phyloP scores from a whole-genome alignment of 2,888 invertebrate species.

The Drosophila antonietae region DNA sequence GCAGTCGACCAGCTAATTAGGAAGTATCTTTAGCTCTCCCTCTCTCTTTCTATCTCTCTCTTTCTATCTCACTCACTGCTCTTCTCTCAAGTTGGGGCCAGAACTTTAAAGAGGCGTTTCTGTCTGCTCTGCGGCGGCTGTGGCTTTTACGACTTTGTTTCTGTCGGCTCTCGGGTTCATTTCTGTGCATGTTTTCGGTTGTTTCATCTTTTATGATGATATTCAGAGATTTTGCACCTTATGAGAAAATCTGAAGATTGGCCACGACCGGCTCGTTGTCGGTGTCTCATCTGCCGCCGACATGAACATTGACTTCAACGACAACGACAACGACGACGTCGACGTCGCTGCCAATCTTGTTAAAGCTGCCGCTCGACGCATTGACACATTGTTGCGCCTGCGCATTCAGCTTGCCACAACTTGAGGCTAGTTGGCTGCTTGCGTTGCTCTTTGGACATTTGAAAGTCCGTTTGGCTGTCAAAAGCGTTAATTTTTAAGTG shows the following conservation, averaged over 20 bases:
- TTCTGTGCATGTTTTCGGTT: conserved; percentile 67
- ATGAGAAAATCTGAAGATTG: conserved; percentile 73
- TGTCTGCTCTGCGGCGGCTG: conserved; percentile 37
- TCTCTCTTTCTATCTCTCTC: not conserved
- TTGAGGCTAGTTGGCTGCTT: conserved; percentile 33
- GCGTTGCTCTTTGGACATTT: conserved; percentile 64
- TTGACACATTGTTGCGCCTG: conserved; percentile 78
- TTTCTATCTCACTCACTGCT: not conserved
- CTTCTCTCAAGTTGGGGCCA: not conserved
- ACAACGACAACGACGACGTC: conserved; percentile 6
- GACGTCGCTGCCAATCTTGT: conserved; percentile 72
- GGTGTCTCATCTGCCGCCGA: conserved; percentile 43
- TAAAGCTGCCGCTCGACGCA: conserved; percentile 69
- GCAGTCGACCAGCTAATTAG: conserved; percentile 71
- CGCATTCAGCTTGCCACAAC: conserved; percentile 52
- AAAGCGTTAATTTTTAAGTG: conserved; percentile 81
- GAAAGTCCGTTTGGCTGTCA: conserved; percentile 80
- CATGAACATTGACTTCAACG: conserved; percentile 22
- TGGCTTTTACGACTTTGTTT: conserved; percentile 53
- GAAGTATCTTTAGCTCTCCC: conserved; percentile 39
- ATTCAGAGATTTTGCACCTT: conserved; percentile 79
- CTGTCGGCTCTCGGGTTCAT: conserved; percentile 59
- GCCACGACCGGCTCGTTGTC: conserved; percentile 24
- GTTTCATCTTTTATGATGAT: conserved; percentile 69
- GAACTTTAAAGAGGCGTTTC: conserved; percentile 60